These are phyloP conservation scores for Subacronicta megacephala DNA, from an alignment of 2,888 invertebrate genomes.

Conservation along the genomic window DNA sequence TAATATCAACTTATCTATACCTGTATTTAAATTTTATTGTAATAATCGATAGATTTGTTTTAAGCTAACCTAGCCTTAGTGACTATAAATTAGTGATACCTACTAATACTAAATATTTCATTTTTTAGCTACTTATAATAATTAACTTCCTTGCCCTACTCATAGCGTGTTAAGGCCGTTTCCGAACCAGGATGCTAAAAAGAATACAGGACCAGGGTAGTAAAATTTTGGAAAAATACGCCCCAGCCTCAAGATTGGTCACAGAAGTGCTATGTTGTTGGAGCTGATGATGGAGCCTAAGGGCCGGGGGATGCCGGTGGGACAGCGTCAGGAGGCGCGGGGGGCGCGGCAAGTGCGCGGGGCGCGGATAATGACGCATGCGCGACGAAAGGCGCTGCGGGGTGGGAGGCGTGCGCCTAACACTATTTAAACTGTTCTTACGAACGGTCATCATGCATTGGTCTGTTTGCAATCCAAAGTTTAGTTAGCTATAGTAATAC, in stretches of 20 bases:
- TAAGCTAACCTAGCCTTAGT: too few species aligned
- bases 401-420: constrained; percentile 89
- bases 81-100: too few species aligned
- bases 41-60: too few species aligned
- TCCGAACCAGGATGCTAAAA: constrained; percentile 33
- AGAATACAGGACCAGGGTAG: background rate
- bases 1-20: too few species aligned
- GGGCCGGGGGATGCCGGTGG: constrained; percentile 47
- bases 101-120: constrained; percentile 15
- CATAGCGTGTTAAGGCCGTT: constrained; percentile 25
- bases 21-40: too few species aligned
- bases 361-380: constrained; percentile 88
- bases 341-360: constrained; percentile 71
- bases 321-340: constrained; percentile 26
- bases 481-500: constrained; percentile 90
- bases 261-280: constrained; percentile 3
- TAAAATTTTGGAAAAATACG: background rate
- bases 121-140: constrained; percentile 26
- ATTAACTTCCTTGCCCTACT: constrained; percentile 32
- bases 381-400: constrained; percentile 89
- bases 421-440: constrained; percentile 92
- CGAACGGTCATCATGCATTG: constrained; percentile 91
- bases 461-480: constrained; percentile 92
- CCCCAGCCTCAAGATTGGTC: background rate
- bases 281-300: constrained; percentile 37